Conservation (phyloP, 2,888 invertebrate genomes). For the Doris montereyensis region DNA sequence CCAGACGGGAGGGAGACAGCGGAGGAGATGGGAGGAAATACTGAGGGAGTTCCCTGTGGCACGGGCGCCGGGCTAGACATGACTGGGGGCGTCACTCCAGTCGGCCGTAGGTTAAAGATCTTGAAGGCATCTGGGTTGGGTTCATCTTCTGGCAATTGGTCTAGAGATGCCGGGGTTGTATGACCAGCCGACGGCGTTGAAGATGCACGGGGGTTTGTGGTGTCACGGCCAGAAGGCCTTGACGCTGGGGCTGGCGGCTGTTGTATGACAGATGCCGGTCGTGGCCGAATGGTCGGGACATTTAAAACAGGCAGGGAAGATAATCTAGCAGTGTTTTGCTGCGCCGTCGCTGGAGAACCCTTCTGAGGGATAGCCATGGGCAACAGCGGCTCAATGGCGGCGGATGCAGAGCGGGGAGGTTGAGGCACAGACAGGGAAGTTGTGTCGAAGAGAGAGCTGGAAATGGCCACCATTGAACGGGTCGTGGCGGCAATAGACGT, state of each 20-base stretch:
- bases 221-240: background rate
- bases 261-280: background rate
- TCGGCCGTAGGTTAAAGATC: conserved; percentile 61
- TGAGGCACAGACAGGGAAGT: too few relatives aligned
- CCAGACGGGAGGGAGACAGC: background rate
- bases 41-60: conserved; percentile 12
- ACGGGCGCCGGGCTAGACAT: background rate
- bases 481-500: too few relatives aligned
- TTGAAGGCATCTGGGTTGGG: conserved; percentile 59
- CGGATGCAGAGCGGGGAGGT: too few relatives aligned
- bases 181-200: conserved; percentile 42
- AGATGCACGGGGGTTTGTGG: conserved; percentile 42
- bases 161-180: conserved; percentile 1
- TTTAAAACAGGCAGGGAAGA: too few relatives aligned
- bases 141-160: conserved; percentile 43
- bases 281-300: too few relatives aligned
- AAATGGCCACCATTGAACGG: too few relatives aligned
- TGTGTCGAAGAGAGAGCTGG: too few relatives aligned
- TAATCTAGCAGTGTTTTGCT: too few relatives aligned
- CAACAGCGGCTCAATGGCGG: too few relatives aligned
- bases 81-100: conserved; percentile 25
- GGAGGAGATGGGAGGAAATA: conserved; percentile 37
- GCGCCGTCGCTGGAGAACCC: too few relatives aligned
- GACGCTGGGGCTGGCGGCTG: conserved; percentile 1
- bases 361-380: too few relatives aligned